Base-by-base conservation (phyloP, 2,888 invertebrate species). In the Arctia plantaginis region DNA sequence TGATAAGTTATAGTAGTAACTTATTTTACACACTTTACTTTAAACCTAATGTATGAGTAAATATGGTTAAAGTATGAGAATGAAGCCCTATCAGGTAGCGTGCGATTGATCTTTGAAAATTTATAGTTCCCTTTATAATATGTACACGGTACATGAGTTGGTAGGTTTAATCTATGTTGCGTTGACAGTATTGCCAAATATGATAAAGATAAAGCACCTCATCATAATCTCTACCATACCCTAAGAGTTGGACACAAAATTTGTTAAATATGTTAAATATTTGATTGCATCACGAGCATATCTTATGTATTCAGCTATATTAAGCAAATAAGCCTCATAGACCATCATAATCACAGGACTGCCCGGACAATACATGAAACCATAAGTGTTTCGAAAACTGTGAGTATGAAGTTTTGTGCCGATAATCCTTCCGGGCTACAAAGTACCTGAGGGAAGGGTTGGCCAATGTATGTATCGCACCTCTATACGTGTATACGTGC, bases 361-460 rank as follows among this genome's bases (percentile, higher is more conserved):
- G 51, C 8, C 23, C n/a, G 18, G 20, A 51, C 20, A 51, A 51
- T 23, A 23, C 10, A n/a, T 41, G 41, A 41, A 4, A 41, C 41
- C 51, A 23, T 51, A 7, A 62, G 30, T 18, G 18, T 62, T 30
- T 1, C 30, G 18, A 8, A 62, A 30, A 15, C 30, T 6, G 30
- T 15, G 27, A 30, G 18, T 30, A 30, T 30, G 3, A 62, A 62
- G 18, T 6, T 62, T 62, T 62, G 18, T 62, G 18, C 15, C 44
- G n/a, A 27, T 67, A 15, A 18, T 30, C 8, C 30, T 7, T 30
- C 6, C 47, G 18, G n/a, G 2, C 8, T 23, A 70, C 70, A 71
- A 67, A 39, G 59, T 35, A 51, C 10, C 47, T 15, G n/a, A 47
- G 35, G 66, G n/a, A 66, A 72, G 72, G 75, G 75, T 75, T 75